phyloP scores from a whole-genome alignment of 2,797 vertebrate species.

The Valencia hispanica region DNA sequence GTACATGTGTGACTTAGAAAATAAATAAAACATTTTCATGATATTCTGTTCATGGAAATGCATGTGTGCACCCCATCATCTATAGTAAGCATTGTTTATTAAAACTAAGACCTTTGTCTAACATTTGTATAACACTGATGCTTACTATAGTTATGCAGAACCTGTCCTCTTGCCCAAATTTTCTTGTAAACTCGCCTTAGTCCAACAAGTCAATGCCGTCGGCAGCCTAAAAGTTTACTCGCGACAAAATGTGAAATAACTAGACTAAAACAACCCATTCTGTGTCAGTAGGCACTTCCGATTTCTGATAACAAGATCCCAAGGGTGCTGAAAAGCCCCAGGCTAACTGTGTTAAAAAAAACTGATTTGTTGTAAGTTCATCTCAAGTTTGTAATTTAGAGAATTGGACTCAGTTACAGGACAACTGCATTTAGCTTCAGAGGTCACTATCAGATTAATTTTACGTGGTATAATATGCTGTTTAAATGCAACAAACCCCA shows the following conservation, averaged over 20 bases:
- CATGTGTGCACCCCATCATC: not conserved
- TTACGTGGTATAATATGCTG: not conserved
- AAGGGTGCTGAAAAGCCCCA: not conserved
- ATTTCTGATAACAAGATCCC: conserved; percentile 13
- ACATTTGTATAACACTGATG: not conserved
- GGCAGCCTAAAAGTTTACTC: not conserved
- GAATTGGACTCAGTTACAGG: not conserved
- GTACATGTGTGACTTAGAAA: too few relatives aligned
- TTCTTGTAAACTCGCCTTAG: not conserved
- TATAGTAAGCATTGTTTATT: not conserved
- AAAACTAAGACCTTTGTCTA: not conserved
- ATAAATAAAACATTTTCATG: not conserved
- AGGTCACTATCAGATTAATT: not conserved
- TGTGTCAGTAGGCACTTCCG: not conserved
- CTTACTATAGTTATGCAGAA: not conserved
- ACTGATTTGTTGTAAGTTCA: not conserved
- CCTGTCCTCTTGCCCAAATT: too few relatives aligned
- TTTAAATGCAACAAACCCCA: not conserved
- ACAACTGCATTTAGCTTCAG: not conserved
- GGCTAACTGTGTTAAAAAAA: not conserved
- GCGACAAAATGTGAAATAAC: not conserved
- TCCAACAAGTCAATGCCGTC: not conserved
- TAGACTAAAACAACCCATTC: not conserved
- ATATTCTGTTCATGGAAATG: not conserved
- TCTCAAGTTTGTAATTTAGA: not conserved